Conservation (phyloP, 2,888 invertebrate genomes). For the Rhingia rostrata region DNA sequence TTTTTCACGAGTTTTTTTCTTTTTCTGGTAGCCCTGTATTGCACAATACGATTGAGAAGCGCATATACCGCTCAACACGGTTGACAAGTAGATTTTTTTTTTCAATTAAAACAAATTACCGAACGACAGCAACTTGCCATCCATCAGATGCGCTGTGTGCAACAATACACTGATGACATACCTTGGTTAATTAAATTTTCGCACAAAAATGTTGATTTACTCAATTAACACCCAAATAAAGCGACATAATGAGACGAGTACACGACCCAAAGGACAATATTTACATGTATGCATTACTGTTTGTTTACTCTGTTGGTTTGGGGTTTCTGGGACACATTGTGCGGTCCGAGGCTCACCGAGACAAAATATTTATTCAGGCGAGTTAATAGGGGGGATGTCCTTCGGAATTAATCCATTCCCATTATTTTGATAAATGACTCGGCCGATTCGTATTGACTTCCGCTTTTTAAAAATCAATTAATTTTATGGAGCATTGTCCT, state of each 20-base stretch:
- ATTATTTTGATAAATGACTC: not conserved
- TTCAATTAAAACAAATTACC: constrained; percentile 43
- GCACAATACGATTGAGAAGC: constrained; percentile 35
- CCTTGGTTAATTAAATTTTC: constrained; percentile 59
- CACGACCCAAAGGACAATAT: constrained; percentile 43
- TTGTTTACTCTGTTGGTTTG: constrained; percentile 1
- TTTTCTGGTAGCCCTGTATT: constrained; percentile 7
- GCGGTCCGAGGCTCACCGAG: constrained; percentile 8
- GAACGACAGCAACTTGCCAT: not conserved
- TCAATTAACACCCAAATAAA: constrained; percentile 39
- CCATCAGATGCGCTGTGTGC: constrained; percentile 2
- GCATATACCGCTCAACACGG: constrained; percentile 14
- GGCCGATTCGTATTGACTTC: not conserved
- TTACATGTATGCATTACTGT: not conserved
- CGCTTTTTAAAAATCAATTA: not conserved
- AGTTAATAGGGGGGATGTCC: not conserved
- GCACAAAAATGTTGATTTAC: constrained; percentile 62
- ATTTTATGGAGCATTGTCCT: not conserved
- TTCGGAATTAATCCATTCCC: constrained; percentile 4
- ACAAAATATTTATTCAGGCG: not conserved
- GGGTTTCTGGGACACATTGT: constrained; percentile 1
- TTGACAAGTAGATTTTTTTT: constrained; percentile 27
- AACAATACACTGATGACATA: constrained; percentile 40
- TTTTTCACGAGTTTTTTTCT: not conserved
- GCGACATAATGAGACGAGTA: not conserved